Base-by-base conservation (phyloP, 1,140 invertebrate species). In the Drosophila lacteicornis region DNA sequence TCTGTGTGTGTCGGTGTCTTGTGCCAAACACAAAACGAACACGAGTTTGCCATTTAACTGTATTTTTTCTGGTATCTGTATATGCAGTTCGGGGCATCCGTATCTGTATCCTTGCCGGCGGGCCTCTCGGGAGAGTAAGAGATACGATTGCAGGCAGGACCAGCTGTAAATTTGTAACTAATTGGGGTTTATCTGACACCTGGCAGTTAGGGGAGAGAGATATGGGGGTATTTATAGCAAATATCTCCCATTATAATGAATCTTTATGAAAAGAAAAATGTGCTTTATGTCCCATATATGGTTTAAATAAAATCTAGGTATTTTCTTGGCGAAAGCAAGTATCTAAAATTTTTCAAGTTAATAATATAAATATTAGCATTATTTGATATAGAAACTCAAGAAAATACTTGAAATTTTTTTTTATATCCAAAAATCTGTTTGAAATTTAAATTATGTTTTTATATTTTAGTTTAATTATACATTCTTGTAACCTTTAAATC, bases 31-130 rank as follows among this genome's bases (percentile, higher is more conserved):
- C 61, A 77, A 79, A 82, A 36, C 33, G 33, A 36, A 88, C 80
- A 86, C 80, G 75, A 78, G 77, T 80, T 80, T 59, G 76, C 84
- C 80, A 83, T 87, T 87, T 87, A 88, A 70, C 74, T 70, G 67
- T 40, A 43, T 51, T 75, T 74, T 77, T 67, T 58, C 42, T 59
- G 43, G 15, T 36, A 15, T 58, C n/a, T 53, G 49, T 55, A 59
- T 65, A 61, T 63, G 47, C 60, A 33, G 61, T 50, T 65, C 63
- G 70, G 61, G 13, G 17, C 59, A 55, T 36, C 60, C 61, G 43
- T 71, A 59, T 75, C 55, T 40, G 42, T 61, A 57, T 45, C 63
- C 55, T 47, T 59, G 43, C 40, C 70, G 55, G 47, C 27, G 25
- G 57, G 66, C 81, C 58, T 43, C 53, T 40, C 33, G 33, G 19